Conservation (phyloP, 2,113 vertebrate genomes). For the Meriones unguiculatus region DNA sequence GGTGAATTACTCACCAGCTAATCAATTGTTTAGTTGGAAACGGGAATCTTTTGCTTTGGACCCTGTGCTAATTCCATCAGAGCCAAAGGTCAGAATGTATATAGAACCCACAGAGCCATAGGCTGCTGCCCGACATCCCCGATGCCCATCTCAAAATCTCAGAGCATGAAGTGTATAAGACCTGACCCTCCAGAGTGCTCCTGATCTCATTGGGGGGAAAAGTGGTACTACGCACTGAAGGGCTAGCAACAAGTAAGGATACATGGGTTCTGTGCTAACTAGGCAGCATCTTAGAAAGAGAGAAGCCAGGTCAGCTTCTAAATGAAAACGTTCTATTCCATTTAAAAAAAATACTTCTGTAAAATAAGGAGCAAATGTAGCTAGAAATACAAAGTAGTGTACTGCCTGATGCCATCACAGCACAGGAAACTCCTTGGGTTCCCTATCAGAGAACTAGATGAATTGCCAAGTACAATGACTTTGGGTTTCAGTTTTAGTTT, state of each 20-base stretch:
- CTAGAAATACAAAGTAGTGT: not conserved
- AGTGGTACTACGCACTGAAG: not conserved
- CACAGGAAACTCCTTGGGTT: too few relatives aligned
- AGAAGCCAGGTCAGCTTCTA: not conserved
- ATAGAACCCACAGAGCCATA: not conserved
- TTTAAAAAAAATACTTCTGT: not conserved
- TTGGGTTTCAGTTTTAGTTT: not conserved
- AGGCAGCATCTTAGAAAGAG: not conserved
- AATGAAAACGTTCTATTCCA: not conserved
- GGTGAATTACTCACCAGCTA: not conserved
- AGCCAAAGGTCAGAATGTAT: not conserved
- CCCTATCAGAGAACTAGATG: not conserved
- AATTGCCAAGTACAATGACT: not conserved
- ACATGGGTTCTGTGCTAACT: not conserved
- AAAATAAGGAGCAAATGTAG: not conserved
- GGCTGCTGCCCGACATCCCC: not conserved
- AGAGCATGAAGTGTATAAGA: not conserved
- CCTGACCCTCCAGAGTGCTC: not conserved
- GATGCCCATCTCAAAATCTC: not conserved
- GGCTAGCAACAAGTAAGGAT: not conserved
- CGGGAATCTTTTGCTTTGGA: slow-evolving; percentile 13
- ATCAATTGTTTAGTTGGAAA: slow-evolving; percentile 7
- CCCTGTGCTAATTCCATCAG: not conserved
- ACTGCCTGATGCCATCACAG: not conserved
- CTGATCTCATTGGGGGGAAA: not conserved